Base-by-base conservation (phyloP, 2,797 vertebrate genomes). In the Rhabdomys pumilio region DNA sequence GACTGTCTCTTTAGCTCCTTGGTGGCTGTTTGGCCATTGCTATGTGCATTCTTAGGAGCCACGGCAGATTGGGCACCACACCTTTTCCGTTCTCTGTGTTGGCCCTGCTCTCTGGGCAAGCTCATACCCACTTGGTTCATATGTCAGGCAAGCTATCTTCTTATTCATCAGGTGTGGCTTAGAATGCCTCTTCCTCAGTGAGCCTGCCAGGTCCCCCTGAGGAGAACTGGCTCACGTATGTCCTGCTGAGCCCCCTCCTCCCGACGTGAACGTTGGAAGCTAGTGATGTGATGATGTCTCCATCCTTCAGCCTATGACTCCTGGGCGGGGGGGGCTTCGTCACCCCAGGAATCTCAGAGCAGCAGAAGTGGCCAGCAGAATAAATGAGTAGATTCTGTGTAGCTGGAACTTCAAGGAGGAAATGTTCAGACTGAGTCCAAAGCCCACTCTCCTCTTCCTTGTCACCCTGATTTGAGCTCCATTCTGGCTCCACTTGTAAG, bases 201-300 rank as follows among this genome's bases (percentile, higher is more conserved):
- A 90, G 55, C 44, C 90, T 87, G 47, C 75, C 63, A 8, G n/a
- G 53, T 0, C 1, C 53, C 50, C 63, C 44, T 31, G 11, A 4
- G 57, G 69, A 76, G 69, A 72, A 5, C 1, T 7, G 14, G 80
- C 41, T 89, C 0, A 0, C 24, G n/a, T 44, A 29, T 6, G 63
- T 57, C 22, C 88, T 31, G 7, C 20, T 9, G 20, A 4, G 29
- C 13, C 1, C 77, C 69, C 88, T 63, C 34, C 5, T 19, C n/a
- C 59, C 20, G 0, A 0, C 22, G 1, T 0, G 6, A 4, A 1
- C 15, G 9, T 53, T 5, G 2, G 20, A 26, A 24, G 26, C 69
- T 31, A 26, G 44, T 53, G 22, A 6, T 20, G 19, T 6, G 44
- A 29, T 47, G 17, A 1, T 4, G 0, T 47, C 57, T 31, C 44